A percentile compares a stretch with the other conserved stretches of the same genome.
phyloP scores from a whole-genome alignment of 2,888 invertebrate genomes.

The Bembecia ichneumoniformis region DNA sequence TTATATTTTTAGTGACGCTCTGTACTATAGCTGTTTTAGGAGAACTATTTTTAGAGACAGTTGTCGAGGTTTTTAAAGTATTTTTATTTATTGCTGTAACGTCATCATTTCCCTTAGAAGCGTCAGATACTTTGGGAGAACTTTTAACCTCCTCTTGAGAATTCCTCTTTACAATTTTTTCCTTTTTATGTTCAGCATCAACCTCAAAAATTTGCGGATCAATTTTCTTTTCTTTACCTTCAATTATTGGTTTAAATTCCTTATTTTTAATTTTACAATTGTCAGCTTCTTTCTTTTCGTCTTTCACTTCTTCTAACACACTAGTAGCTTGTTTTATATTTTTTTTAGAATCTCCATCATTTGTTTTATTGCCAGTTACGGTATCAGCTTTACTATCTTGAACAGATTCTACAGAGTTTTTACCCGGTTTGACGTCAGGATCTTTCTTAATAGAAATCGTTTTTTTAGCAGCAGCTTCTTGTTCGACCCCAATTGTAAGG shows the following conservation, averaged over 20 bases:
- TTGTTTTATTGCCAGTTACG: background rate
- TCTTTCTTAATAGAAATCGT: slow-evolving; percentile 3
- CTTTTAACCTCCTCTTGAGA: too few species aligned
- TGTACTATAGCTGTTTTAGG: background rate
- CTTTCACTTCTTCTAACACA: background rate
- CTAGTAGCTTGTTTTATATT: background rate
- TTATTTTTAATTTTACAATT: background rate
- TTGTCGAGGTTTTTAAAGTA: background rate
- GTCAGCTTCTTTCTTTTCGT: background rate
- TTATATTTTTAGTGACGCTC: background rate
- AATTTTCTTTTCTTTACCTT: background rate
- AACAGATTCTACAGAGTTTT: background rate
- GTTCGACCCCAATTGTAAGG: background rate
- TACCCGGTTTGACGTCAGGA: slow-evolving; percentile 8
- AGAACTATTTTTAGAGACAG: background rate
- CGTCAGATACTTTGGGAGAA: background rate
- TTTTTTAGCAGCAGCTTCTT: background rate
- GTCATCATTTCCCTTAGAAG: background rate
- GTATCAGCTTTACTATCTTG: background rate
- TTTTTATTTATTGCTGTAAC: background rate
- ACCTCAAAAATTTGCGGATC: background rate
- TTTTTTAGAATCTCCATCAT: background rate
- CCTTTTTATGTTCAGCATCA: too few species aligned
- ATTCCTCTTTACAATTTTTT: slow-evolving; percentile 3
- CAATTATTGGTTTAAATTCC: background rate